Evolutionary conservation across 2,888 invertebrate genomes (phyloP).

Genomic region (Melinaea menophilus): DNA sequence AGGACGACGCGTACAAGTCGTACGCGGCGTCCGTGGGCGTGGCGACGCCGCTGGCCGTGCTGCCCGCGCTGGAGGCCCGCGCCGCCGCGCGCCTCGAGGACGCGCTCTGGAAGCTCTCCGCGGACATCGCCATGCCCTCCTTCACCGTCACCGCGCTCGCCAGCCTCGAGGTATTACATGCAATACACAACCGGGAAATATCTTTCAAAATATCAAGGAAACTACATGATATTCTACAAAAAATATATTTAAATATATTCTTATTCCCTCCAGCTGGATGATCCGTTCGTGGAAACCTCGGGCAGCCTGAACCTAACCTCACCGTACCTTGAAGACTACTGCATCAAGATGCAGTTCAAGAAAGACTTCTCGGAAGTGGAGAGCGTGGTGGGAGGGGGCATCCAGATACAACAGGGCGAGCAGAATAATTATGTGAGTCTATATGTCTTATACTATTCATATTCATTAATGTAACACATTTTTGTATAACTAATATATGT

Average conservation of each 20-base stretch:
- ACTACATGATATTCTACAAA: not conserved
- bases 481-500: too few relatives aligned
- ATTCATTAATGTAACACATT: too few relatives aligned
- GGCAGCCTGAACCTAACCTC: conserved; percentile 81
- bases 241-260: conserved; percentile 7
- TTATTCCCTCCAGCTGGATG: conserved; percentile 71
- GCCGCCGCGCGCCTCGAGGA: conserved; percentile 62
- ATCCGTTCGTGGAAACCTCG: conserved; percentile 80
- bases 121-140: conserved; percentile 67
- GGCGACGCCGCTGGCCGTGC: conserved; percentile 60
- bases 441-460: not conserved
- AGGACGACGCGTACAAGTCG: conserved; percentile 65
- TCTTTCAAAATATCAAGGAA: too few relatives aligned
- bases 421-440: conserved; percentile 73
- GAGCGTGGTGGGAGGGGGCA: conserved; percentile 80
- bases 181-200: not conserved
- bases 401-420: conserved; percentile 77
- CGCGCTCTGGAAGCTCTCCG: conserved; percentile 64
- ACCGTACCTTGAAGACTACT: conserved; percentile 80
- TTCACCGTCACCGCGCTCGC: conserved; percentile 64
- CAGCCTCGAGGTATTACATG: conserved; percentile 50
- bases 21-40: conserved; percentile 59
- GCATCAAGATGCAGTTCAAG: conserved; percentile 80
- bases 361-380: conserved; percentile 83
- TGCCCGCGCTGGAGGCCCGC: conserved; percentile 58